phyloP scores from a whole-genome alignment of 2,113 vertebrate species.

The Tamias sibiricus region DNA sequence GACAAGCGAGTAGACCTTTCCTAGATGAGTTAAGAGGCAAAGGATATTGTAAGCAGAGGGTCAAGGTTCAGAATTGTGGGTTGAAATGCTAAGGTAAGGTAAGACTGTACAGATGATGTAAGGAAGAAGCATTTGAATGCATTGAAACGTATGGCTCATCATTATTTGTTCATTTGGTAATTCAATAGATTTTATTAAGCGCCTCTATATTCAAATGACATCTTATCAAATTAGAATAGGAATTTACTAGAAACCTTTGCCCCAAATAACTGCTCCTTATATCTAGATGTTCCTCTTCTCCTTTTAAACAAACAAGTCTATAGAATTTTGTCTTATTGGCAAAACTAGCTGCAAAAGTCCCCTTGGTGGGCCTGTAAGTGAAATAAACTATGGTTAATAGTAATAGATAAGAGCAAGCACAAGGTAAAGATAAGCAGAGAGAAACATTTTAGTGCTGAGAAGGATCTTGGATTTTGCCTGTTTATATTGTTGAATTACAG shows the following conservation, averaged over 20 bases:
- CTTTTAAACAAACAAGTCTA: neutral
- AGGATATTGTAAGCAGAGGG: neutral
- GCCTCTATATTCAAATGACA: neutral
- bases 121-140: neutral
- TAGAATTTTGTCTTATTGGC: neutral
- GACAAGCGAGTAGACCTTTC: neutral
- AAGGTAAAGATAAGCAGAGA: neutral
- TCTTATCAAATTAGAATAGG: neutral
- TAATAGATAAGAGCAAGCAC: neutral
- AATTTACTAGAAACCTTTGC: constrained; percentile 18
- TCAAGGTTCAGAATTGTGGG: neutral
- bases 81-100: neutral
- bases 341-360: neutral
- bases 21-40: neutral
- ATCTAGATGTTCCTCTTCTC: neutral
- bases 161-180: neutral
- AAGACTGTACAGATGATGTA: neutral
- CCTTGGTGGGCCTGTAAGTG: neutral
- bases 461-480: neutral
- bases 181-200: neutral
- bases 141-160: neutral
- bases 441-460: neutral
- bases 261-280: neutral
- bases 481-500: neutral
- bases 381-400: neutral